Percentiles rank a stretch among this genome's conserved stretches.
phyloP scores from a whole-genome alignment of 2,797 vertebrate genomes.

The Myiothlypis chrysogaster region DNA sequence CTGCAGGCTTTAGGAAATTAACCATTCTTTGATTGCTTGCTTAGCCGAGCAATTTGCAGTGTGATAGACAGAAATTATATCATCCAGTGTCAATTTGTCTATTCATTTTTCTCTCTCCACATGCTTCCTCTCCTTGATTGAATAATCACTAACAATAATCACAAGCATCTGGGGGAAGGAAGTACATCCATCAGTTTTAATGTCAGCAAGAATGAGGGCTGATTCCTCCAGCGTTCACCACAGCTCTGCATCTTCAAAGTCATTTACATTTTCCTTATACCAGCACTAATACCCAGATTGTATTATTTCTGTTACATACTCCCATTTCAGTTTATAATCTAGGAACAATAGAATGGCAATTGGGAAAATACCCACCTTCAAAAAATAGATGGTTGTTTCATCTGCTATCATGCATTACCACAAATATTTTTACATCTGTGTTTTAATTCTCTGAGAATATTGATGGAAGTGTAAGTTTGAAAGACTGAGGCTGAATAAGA shows the following conservation, averaged over 20 bases:
- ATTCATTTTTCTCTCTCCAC: conserved; percentile 46
- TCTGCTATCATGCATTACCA: background rate
- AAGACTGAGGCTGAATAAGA: background rate
- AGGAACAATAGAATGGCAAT: background rate
- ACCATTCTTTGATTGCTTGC: conserved; percentile 53
- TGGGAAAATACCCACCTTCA: background rate
- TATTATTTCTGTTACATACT: background rate
- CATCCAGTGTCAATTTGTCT: conserved; percentile 40
- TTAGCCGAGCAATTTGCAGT: conserved; percentile 40
- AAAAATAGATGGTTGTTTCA: background rate
- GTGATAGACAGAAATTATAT: conserved; percentile 51
- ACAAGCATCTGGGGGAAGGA: conserved; percentile 59
- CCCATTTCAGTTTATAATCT: background rate
- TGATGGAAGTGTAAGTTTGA: background rate
- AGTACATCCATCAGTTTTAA: conserved; percentile 48
- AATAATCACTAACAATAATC: conserved; percentile 61
- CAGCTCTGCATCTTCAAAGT: background rate
- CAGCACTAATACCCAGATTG: background rate
- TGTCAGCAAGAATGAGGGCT: conserved; percentile 40
- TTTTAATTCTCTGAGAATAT: background rate
- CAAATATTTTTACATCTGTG: background rate
- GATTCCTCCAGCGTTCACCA: background rate
- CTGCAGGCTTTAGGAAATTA: conserved; percentile 46
- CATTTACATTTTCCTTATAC: background rate
- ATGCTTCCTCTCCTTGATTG: conserved; percentile 48